phyloP scores from a whole-genome alignment of 1,140 invertebrate genomes.

The Brachionus rubens region DNA sequence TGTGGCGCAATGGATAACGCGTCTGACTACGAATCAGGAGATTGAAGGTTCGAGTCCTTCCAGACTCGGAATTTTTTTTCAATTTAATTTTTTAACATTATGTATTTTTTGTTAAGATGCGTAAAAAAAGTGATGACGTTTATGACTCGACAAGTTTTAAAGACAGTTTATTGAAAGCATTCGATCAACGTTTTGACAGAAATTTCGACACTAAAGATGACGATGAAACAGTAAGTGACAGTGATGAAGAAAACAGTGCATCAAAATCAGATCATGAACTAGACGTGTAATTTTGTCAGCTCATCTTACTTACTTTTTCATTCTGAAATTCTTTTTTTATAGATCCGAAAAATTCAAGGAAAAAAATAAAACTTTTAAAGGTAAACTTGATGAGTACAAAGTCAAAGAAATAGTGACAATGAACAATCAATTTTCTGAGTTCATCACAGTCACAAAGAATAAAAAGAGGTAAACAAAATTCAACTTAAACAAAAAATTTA shows the following conservation, averaged over 20 bases:
- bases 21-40: too few species aligned
- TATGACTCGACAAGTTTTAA: not conserved
- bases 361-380: constrained; percentile 24
- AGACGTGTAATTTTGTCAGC: constrained; percentile 35
- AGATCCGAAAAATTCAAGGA: constrained; percentile 36
- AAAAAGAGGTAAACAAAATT: not conserved
- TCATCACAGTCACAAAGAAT: not conserved
- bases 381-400: constrained; percentile 24
- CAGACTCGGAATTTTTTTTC: not conserved
- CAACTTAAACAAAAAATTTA: not conserved
- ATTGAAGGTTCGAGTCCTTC: too few species aligned
- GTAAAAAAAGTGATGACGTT: constrained; percentile 6
- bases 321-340: not conserved
- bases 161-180: not conserved
- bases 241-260: constrained; percentile 23
- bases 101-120: not conserved
- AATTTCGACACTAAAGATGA: not conserved
- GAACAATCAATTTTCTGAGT: not conserved
- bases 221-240: constrained; percentile 18
- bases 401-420: not conserved
- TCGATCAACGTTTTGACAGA: not conserved
- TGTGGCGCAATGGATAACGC: too few species aligned
- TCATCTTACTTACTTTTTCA: too few species aligned
- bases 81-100: too few species aligned
- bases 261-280: constrained; percentile 17